Conservation (phyloP, 1,140 invertebrate genomes). For the Drosophila trapezifrons region DNA sequence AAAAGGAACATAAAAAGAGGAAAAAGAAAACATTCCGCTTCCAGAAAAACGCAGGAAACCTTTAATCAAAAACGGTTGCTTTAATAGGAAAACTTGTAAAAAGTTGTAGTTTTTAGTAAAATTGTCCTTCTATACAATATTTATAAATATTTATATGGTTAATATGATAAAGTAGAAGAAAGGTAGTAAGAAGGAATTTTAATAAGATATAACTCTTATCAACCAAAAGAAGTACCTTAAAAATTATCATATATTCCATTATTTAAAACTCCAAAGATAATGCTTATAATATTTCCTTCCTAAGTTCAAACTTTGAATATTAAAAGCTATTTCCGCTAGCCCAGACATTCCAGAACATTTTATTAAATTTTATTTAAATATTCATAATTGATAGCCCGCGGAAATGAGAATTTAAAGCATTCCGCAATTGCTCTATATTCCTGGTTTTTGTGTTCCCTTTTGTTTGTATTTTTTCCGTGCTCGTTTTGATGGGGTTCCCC, state of each 20-base stretch:
- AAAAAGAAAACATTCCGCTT: not conserved
- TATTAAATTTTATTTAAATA: slow-evolving; percentile 19
- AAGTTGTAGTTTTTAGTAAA: not conserved
- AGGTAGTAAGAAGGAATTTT: no score
- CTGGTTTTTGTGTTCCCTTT: slow-evolving; percentile 13
- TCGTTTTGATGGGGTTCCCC: slow-evolving; percentile 1
- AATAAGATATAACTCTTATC: no score
- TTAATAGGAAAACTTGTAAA: not conserved
- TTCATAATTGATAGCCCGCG: slow-evolving; percentile 20
- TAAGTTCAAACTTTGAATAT: not conserved
- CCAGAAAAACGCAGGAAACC: slow-evolving; percentile 12
- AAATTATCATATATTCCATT: no score
- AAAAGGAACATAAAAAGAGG: not conserved
- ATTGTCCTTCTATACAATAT: no score
- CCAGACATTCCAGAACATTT: not conserved
- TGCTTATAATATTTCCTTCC: not conserved
- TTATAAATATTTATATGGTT: no score
- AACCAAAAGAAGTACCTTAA: no score
- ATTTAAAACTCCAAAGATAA: no score
- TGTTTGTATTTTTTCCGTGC: slow-evolving; percentile 20
- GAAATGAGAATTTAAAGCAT: slow-evolving; percentile 40
- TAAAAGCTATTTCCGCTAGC: not conserved
- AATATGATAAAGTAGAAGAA: no score
- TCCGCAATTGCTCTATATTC: slow-evolving; percentile 23
- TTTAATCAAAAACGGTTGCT: not conserved